Evolutionary conservation across 2,113 vertebrate species (phyloP), one percentile per base, ranked within the genome.

Genomic region (Neotoma lepida): DNA sequence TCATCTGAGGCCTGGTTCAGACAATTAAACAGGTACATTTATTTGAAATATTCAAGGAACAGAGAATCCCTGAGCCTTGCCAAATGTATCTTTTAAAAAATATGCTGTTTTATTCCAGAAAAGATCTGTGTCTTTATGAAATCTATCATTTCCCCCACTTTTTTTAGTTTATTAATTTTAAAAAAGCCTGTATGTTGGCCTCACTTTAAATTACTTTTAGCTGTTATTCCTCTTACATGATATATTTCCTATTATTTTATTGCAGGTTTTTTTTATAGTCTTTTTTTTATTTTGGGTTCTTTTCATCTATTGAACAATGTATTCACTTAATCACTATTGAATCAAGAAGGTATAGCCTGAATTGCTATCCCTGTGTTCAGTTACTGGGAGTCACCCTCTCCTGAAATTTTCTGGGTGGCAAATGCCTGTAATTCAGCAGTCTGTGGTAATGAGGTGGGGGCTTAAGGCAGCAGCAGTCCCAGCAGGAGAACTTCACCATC

Each of bases 221-320:
- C 49, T 95, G 35, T 82, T 90, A n/a, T 95, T 94, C 24, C 54
- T 81, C 12, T 86, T 33, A 71, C 20, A 8, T 39, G 58, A 39
- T 74, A 2, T 58, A 70, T 88, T 94, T 92, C 49, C 24, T 88
- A 35, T 51, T 95, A 22, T 86, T 90, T 90, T 81, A 58, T 92
- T 95, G 20, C 54, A 94, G 76, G 9, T n/a, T 93, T 9, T 18
- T 85, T 56, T 91, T 64, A 86, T 6, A 84, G 24, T 28, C 56
- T 96, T 26, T 88, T 88, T 93, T 95, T 93, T 90, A 41, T 95
- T 94, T 94, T 10, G 28, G 28, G 6, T 80, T 49, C 91, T 61
- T 9, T 71, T 3, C 18, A 44, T 80, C 89, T 92, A 28, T 70
- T 39, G n/a, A 33, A 33, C 70, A 10, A 39, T 58, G 44, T 91